A percentile compares a stretch with the other conserved stretches of the same genome.
Evolutionary conservation across 2,888 invertebrate genomes (phyloP).

Genomic region (Plagodis pulveraria): DNA sequence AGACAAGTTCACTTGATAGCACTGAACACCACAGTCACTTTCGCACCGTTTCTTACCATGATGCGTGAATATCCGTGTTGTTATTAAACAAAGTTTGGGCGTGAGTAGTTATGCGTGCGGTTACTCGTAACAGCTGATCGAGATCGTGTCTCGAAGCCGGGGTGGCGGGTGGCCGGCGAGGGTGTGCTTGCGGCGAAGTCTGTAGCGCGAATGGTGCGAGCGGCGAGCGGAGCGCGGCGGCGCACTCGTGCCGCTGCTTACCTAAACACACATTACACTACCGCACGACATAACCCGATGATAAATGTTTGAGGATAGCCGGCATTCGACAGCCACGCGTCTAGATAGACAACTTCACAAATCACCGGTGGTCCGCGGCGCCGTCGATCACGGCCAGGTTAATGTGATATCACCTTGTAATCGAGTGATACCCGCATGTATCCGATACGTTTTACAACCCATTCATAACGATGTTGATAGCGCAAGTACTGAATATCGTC

Average conservation of each 20-base stretch:
- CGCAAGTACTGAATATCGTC: conserved; percentile 8
- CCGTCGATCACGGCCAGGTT: conserved; percentile 63
- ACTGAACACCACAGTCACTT: conserved; percentile 64
- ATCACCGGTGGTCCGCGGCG: conserved; percentile 50
- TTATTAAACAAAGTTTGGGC: conserved; percentile 56
- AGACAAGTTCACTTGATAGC: conserved; percentile 56
- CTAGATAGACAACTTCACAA: conserved; percentile 65
- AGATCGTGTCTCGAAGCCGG: conserved; percentile 56
- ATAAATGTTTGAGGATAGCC: conserved; percentile 74
- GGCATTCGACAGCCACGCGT: conserved; percentile 70
- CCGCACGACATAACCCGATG: conserved; percentile 62
- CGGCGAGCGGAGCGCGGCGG: conserved; percentile 66
- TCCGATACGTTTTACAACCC: conserved; percentile 45
- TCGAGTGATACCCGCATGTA: conserved; percentile 58
- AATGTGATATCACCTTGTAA: conserved; percentile 52
- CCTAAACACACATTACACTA: conserved; percentile 62
- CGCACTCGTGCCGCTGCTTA: conserved; percentile 74
- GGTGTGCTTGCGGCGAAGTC: conserved; percentile 65
- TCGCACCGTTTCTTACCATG: conserved; percentile 75
- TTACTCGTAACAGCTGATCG: conserved; percentile 73
- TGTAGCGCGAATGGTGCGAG: conserved; percentile 77
- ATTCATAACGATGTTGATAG: conserved; percentile 37
- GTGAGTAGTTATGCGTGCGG: conserved; percentile 47
- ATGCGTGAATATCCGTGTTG: conserved; percentile 54
- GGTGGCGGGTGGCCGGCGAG: conserved; percentile 56